phyloP scores from a whole-genome alignment of 2,797 vertebrate genomes.

The Enteromius thamalakanensis region DNA sequence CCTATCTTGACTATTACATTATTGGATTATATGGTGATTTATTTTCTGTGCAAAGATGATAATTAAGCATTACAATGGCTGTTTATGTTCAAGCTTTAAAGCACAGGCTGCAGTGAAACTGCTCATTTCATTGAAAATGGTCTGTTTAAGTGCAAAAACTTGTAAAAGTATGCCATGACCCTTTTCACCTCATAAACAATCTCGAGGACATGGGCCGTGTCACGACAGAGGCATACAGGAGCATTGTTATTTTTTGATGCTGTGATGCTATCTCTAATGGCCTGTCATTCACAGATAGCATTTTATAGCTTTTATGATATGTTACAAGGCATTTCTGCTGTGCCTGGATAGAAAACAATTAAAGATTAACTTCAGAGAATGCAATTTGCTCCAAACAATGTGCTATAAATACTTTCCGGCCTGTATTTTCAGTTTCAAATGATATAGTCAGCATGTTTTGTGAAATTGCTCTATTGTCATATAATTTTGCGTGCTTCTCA shows the following conservation, averaged over 20 bases:
- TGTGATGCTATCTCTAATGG: conserved; percentile 4
- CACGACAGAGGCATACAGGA: conserved; percentile 1
- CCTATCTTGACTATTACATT: neutral
- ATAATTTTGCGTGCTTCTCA: neutral
- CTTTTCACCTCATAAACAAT: neutral
- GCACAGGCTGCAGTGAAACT: neutral
- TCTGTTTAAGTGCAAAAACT: neutral
- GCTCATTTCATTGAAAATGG: neutral
- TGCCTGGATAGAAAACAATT: neutral
- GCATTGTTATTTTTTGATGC: conserved; percentile 8
- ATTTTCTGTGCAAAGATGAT: neutral
- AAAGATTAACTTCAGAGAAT: conserved; percentile 16
- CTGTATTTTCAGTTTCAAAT: neutral
- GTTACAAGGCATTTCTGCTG: neutral
- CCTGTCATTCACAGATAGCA: neutral
- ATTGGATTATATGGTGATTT: neutral
- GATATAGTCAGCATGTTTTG: neutral
- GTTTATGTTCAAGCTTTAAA: neutral
- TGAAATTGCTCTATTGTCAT: conserved; percentile 19
- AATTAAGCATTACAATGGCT: neutral
- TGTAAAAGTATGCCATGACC: neutral
- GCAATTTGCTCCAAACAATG: neutral
- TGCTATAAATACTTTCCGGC: conserved; percentile 22
- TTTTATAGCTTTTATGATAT: conserved; percentile 37
- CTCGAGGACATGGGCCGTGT: neutral